Conservation (phyloP, 2,888 invertebrate species). For the Sphecodes monilicornis region DNA sequence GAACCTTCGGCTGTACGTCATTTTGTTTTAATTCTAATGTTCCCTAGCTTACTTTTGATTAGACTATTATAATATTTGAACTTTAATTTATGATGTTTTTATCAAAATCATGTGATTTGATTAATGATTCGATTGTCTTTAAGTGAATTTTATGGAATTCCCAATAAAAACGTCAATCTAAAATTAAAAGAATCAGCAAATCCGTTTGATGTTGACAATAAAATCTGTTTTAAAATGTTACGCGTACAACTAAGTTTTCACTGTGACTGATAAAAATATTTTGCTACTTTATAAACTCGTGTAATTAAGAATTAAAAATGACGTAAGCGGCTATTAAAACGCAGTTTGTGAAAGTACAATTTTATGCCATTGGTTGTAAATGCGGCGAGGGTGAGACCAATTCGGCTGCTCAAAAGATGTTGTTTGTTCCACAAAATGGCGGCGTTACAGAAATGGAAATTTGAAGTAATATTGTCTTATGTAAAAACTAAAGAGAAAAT, state of each 20-base stretch:
- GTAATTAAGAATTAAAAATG: background rate
- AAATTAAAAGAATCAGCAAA: background rate
- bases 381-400: background rate
- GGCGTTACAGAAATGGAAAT: background rate
- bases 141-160: background rate
- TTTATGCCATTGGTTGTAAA: background rate
- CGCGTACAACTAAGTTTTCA: background rate
- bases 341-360: constrained; percentile 1
- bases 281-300: background rate
- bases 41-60: background rate
- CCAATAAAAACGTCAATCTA: background rate
- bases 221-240: background rate
- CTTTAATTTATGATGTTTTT: background rate
- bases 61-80: background rate
- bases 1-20: background rate
- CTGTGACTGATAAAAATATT: background rate
- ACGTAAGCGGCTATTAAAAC: background rate
- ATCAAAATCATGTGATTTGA: background rate
- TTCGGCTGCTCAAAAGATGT: background rate
- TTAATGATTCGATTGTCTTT: background rate
- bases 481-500: no score
- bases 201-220: background rate
- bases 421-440: background rate
- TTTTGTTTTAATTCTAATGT: background rate
- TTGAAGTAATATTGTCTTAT: background rate